Evolutionary conservation across 2,113 vertebrate genomes (phyloP).

Genomic region (Empidonax alnorum): DNA sequence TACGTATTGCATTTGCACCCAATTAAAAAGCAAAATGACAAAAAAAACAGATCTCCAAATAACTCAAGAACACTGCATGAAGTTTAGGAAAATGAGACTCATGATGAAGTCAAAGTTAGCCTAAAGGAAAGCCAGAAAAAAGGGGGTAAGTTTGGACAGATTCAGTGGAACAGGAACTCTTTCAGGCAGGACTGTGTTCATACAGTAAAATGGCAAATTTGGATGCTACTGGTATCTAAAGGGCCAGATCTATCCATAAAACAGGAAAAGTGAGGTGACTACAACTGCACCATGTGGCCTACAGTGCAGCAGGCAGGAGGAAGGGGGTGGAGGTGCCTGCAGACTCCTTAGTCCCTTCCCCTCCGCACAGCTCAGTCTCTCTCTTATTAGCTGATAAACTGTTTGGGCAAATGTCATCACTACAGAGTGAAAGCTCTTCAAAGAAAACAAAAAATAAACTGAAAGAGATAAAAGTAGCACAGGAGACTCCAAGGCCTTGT

Average conservation of each 20-base stretch:
- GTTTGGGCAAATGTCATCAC: neutral
- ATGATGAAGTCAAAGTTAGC: neutral
- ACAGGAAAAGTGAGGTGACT: fast-evolving
- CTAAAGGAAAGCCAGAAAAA: neutral
- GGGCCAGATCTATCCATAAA: neutral
- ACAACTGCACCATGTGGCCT: neutral
- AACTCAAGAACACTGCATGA: neutral
- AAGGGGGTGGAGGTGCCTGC: neutral
- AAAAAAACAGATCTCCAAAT: neutral
- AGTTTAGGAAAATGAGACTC: neutral
- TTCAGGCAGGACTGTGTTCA: neutral
- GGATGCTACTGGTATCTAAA: neutral
- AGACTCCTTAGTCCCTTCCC: neutral
- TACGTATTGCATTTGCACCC: neutral
- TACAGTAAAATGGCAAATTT: neutral
- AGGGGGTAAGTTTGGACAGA: neutral
- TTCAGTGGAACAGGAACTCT: neutral
- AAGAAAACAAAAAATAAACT: neutral
- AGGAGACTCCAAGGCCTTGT: neutral
- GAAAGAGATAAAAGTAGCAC: neutral
- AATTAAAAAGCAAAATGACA: neutral
- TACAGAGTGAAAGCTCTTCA: neutral
- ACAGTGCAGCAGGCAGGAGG: neutral
- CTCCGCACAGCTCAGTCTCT: neutral
- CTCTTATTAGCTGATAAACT: neutral